Evolutionary conservation across 2,888 invertebrate species (phyloP).

Genomic region (Scaptomyza tumidula): DNA sequence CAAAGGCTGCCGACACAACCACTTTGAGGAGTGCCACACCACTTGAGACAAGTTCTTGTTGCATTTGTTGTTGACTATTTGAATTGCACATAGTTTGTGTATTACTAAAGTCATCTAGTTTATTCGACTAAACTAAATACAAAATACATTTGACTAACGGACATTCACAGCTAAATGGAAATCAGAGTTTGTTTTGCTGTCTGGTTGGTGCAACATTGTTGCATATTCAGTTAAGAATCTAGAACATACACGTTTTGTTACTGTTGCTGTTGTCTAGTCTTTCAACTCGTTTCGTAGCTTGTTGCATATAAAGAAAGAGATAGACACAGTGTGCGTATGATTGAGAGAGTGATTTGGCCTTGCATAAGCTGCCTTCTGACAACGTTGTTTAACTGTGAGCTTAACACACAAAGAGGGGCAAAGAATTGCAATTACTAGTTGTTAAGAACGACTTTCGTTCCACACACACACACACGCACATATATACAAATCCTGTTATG

Average conservation of each 20-base stretch:
- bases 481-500: slow-evolving; percentile 17
- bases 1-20: slow-evolving; percentile 68
- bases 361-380: slow-evolving; percentile 30
- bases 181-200: slow-evolving; percentile 7
- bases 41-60: slow-evolving; percentile 26
- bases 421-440: slow-evolving; percentile 20
- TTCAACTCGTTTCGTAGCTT: slow-evolving; percentile 39
- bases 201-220: slow-evolving; percentile 72
- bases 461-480: not conserved
- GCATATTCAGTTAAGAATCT: slow-evolving; percentile 50
- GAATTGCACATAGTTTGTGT: slow-evolving; percentile 17
- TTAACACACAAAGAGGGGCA: not conserved
- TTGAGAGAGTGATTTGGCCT: slow-evolving; percentile 36
- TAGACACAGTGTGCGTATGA: slow-evolving; percentile 4
- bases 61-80: slow-evolving; percentile 27
- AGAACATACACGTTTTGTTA: slow-evolving; percentile 48
- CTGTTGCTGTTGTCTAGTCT: slow-evolving; percentile 1
- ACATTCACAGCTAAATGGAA: slow-evolving; percentile 22
- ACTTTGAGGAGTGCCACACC: slow-evolving; percentile 1
- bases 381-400: slow-evolving; percentile 19
- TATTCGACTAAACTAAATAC: slow-evolving; percentile 66
- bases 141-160: slow-evolving; percentile 52
- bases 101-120: slow-evolving; percentile 65
- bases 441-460: slow-evolving; percentile 33
- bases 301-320: slow-evolving; percentile 12